These are phyloP conservation scores for Hemicordylus capensis DNA, from an alignment of 2,113 vertebrate genomes.

Conservation along the genomic window DNA sequence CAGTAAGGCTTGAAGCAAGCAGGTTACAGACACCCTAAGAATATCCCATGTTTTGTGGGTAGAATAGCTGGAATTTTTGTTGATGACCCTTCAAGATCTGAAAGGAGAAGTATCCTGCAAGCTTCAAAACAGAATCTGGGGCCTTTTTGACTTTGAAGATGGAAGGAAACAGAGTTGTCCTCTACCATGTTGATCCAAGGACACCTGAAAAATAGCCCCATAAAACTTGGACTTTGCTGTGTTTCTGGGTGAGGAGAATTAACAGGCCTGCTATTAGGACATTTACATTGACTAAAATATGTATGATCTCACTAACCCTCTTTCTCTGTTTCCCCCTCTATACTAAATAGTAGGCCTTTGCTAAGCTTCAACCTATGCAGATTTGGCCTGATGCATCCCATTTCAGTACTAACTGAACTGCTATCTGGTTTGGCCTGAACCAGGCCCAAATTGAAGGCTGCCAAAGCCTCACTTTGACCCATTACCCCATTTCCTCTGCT, in stretches of 20 bases:
- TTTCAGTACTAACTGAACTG: too few species aligned
- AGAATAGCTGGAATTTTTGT: not conserved
- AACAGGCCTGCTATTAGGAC: too few species aligned
- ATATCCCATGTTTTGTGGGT: too few species aligned
- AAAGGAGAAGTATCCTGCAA: not conserved
- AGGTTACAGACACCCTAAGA: not conserved
- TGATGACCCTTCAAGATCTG: not conserved
- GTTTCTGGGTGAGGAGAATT: not conserved
- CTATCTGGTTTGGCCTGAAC: too few species aligned
- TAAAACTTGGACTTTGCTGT: not conserved
- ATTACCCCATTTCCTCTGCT: too few species aligned
- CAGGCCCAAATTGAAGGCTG: too few species aligned
- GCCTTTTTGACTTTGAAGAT: not conserved
- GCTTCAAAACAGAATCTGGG: too few species aligned
- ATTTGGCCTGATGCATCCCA: too few species aligned
- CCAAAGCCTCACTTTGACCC: too few species aligned
- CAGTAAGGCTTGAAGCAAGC: too few species aligned
- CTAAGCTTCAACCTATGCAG: too few species aligned
- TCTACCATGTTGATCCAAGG: not conserved
- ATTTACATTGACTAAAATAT: not conserved
- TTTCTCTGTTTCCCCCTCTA: not conserved
- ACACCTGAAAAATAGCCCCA: not conserved
- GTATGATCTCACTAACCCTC: not conserved
- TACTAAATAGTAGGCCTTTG: too few species aligned
- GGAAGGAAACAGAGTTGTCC: not conserved